These are phyloP conservation scores for Mechanitis messenoides DNA, from an alignment of 2,888 invertebrate species.

Conservation along the genomic window DNA sequence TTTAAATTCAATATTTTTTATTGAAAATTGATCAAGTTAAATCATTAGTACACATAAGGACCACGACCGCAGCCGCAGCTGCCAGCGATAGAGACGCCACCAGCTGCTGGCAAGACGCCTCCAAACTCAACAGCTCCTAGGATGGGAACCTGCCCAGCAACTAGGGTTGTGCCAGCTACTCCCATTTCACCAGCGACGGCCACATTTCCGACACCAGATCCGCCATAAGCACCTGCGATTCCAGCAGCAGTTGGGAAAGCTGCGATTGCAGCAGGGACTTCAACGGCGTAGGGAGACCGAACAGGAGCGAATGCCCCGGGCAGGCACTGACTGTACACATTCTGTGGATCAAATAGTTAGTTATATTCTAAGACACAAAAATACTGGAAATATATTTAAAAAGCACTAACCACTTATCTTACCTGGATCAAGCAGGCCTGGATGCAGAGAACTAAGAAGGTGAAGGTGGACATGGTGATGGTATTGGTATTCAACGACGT, in stretches of 20 bases:
- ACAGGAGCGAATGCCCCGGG: no score
- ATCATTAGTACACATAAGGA: no score
- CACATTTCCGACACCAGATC: constrained; percentile 32
- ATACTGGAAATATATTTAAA: no score
- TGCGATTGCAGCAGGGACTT: constrained; percentile 21
- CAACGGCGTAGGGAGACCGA: no score
- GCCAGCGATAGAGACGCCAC: constrained; percentile 38
- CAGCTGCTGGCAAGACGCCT: constrained; percentile 34
- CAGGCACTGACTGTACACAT: no score
- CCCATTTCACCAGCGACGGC: constrained; percentile 51
- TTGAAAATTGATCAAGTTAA: no score
- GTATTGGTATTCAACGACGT: no score
- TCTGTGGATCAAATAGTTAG: no score
- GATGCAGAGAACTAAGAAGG: constrained; percentile 26
- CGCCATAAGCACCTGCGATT: constrained; percentile 29
- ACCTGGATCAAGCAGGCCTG: constrained; percentile 33
- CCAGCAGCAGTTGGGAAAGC: neutral
- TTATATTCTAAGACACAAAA: no score
- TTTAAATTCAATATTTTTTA: no score
- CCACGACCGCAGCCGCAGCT: constrained; percentile 31
- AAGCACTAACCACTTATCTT: constrained; percentile 8
- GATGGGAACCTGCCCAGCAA: constrained; percentile 38
- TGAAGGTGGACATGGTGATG: constrained; percentile 27
- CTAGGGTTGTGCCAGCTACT: constrained; percentile 34
- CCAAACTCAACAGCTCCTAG: constrained; percentile 37